phyloP scores from a whole-genome alignment of 2,797 vertebrate species.

The Luscinia megarhynchos region DNA sequence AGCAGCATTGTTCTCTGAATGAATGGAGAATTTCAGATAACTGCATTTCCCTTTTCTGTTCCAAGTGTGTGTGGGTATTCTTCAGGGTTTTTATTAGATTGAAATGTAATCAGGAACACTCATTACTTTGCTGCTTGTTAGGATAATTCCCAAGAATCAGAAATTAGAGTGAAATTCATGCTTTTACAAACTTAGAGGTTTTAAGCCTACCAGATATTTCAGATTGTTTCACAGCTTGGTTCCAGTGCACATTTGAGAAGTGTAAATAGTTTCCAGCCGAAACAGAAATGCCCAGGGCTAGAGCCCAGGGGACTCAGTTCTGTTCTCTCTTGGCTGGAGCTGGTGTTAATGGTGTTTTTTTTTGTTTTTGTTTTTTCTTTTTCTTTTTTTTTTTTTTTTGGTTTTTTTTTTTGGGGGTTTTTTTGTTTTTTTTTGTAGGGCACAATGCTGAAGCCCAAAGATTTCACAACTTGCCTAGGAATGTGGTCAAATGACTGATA shows the following conservation, averaged over 20 bases:
- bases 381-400: no score
- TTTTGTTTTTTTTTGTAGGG: neutral
- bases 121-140: conserved; percentile 6
- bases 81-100: conserved; percentile 1
- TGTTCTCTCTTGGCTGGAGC: neutral
- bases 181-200: neutral
- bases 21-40: conserved; percentile 19
- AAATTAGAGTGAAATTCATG: conserved; percentile 28
- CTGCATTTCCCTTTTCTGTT: conserved; percentile 25
- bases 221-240: neutral
- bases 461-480: neutral
- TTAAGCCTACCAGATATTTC: neutral
- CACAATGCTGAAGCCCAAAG: neutral
- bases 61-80: neutral
- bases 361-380: no score
- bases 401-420: no score
- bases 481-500: neutral
- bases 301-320: neutral
- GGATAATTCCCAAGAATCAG: conserved; percentile 13
- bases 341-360: neutral
- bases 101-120: conserved; percentile 26
- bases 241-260: neutral
- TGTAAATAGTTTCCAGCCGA: neutral
- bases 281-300: neutral
- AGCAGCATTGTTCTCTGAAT: neutral